A percentile compares a stretch with the other conserved stretches of the same genome.
These are phyloP conservation scores for Chrysina gloriosa DNA, from an alignment of 2,888 invertebrate genomes.

Conservation along the genomic window DNA sequence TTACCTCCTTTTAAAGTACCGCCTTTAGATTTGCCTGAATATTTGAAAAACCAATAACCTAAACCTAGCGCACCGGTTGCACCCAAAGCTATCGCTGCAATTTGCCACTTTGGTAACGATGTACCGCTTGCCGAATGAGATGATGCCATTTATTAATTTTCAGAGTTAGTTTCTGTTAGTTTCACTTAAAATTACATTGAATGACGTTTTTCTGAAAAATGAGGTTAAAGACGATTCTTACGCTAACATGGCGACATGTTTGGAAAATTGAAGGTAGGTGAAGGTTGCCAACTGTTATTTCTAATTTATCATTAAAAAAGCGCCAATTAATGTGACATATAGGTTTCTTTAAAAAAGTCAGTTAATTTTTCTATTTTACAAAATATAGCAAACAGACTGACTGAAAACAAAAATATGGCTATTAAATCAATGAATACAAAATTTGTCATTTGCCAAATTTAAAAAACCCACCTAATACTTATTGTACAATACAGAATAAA, in stretches of 20 bases:
- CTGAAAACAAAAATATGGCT: too few species aligned
- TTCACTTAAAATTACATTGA: slow-evolving; percentile 39
- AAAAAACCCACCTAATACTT: too few species aligned
- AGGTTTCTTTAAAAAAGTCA: too few species aligned
- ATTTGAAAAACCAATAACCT: slow-evolving; percentile 81
- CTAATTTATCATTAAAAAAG: too few species aligned
- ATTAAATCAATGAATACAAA: too few species aligned
- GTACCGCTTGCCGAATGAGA: slow-evolving; percentile 55
- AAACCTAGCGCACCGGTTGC: slow-evolving; percentile 83
- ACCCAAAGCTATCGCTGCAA: slow-evolving; percentile 85
- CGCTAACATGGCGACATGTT: slow-evolving; percentile 42
- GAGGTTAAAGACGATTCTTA: slow-evolving; percentile 36
- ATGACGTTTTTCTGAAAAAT: slow-evolving; percentile 24
- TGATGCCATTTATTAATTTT: slow-evolving; percentile 50
- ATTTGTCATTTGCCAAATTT: too few species aligned
- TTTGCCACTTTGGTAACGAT: slow-evolving; percentile 85
- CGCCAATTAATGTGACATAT: too few species aligned
- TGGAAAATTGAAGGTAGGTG: slow-evolving; percentile 10
- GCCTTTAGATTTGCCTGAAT: slow-evolving; percentile 60
- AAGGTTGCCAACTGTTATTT: slow-evolving; percentile 7
- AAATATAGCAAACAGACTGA: too few species aligned
- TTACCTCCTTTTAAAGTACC: slow-evolving; percentile 50
- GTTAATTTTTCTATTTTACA: too few species aligned
- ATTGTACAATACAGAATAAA: too few species aligned
- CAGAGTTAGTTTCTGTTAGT: slow-evolving; percentile 11